phyloP scores from a whole-genome alignment of 2,113 vertebrate genomes.

The Rhinoderma darwinii region DNA sequence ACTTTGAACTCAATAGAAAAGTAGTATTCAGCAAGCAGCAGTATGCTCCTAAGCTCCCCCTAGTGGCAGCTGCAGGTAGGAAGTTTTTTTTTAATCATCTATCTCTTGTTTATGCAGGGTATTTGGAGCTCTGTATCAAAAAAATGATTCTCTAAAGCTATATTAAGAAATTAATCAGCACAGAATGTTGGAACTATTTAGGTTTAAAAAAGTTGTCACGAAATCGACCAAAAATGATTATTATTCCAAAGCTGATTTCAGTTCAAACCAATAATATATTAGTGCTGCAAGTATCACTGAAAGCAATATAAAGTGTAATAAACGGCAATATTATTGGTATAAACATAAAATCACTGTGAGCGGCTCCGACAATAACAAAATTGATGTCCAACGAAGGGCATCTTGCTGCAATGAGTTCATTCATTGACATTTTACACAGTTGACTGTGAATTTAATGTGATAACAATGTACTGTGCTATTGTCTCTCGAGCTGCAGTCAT shows the following conservation, averaged over 20 bases:
- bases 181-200: too few species aligned
- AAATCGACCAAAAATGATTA: background rate
- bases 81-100: too few species aligned
- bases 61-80: too few species aligned
- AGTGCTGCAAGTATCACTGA: background rate
- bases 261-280: background rate
- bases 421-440: background rate
- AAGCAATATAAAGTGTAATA: background rate
- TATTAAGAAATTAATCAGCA: too few species aligned
- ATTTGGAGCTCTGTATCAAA: too few species aligned
- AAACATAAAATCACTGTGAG: background rate
- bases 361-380: background rate
- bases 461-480: background rate
- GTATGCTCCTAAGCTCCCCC: too few species aligned
- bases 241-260: background rate
- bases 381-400: background rate
- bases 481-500: background rate
- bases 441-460: constrained; percentile 8
- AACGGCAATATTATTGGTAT: background rate
- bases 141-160: too few species aligned
- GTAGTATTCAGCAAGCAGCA: too few species aligned
- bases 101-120: too few species aligned
- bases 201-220: too few species aligned
- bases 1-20: too few species aligned
- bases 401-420: background rate